Evolutionary conservation across 2,113 vertebrate genomes (phyloP), one percentile per base, ranked within the genome.

Genomic region (Dicentrarchus labrax): DNA sequence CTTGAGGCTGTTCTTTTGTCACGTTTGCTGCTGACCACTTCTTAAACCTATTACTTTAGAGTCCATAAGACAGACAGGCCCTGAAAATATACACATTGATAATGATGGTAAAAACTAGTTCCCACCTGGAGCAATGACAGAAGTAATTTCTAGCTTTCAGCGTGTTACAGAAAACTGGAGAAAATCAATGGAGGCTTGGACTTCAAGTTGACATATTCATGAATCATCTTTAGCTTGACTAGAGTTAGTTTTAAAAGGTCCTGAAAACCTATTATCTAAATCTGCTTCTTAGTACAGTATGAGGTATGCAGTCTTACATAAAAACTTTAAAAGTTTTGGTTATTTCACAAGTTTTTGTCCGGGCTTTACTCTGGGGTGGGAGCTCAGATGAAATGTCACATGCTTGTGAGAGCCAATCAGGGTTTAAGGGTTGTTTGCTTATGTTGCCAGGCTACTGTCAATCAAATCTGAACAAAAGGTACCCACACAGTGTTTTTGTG

Each of bases 161-260:
- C 5, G 16, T 19, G 50, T 45, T 36, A 47, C 19, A 50, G 51
- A 68, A 50, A 67, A 61, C n/a, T 66, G 69, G 47, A 57, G 8
- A 50, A 64, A 69, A 79, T 70, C 76, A 56, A 69, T 64, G 36
- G 1, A 10, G 38, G 6, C 56, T 47, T 8, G 59, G 48, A 47
- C 57, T 50, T 22, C 8, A 36, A 4, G 16, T 24, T 50, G 50
- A 48, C 57, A 64, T 50, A 36, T 70, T 50, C 16, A 65, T 65
- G 59, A 39, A 64, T 70, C 22, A 48, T 56, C 56, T 66, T 66
- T 36, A 54, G 8, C 50, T 65, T 30, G 8, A 56, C 47, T 36
- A 9, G 9, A 75, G 56, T 41, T 13, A 8, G 43, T 61, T 74
- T 39, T n/a, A 39, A 54, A 54, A 78, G n/a, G 13, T 24, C n/a